Conservation (phyloP, 1,140 invertebrate species). For the Aphelenchoides avenae region DNA sequence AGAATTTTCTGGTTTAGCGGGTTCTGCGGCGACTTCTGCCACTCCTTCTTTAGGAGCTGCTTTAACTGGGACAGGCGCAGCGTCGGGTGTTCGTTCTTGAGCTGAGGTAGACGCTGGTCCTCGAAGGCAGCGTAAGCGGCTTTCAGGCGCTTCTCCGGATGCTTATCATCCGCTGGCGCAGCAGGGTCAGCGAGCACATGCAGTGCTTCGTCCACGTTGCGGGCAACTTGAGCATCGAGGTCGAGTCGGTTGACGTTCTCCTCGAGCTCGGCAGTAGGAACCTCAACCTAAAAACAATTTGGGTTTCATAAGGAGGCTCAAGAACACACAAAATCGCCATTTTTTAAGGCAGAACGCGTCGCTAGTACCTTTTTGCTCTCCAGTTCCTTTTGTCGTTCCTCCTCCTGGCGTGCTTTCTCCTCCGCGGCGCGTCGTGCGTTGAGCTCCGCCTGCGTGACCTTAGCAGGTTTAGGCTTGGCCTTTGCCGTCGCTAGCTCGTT, state of each 20-base stretch:
- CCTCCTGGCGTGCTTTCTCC: slow-evolving; percentile 32
- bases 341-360: slow-evolving; percentile 14
- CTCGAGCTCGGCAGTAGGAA: slow-evolving; percentile 64
- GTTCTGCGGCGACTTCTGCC: slow-evolving; percentile 94
- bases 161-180: slow-evolving; percentile 67
- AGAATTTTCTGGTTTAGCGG: slow-evolving; percentile 75
- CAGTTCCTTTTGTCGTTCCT: slow-evolving; percentile 38
- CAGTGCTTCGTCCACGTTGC: slow-evolving; percentile 66
- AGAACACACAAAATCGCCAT: no score
- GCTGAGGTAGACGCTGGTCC: slow-evolving; percentile 73
- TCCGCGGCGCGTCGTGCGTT: slow-evolving; percentile 20
- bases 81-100: slow-evolving; percentile 87
- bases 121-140: slow-evolving; percentile 87
- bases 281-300: no score
- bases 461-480: no score
- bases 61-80: slow-evolving; percentile 71
- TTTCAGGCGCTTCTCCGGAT: slow-evolving; percentile 89
- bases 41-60: slow-evolving; percentile 72
- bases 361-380: slow-evolving; percentile 60
- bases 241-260: slow-evolving; percentile 87
- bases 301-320: no score
- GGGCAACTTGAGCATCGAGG: slow-evolving; percentile 78
- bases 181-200: slow-evolving; percentile 65
- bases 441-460: slow-evolving; percentile 22
- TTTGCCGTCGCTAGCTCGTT: neutral